Percentiles rank a stretch among this genome's conserved stretches.
Evolutionary conservation across 2,113 vertebrate genomes (phyloP).

Genomic region (Danio rerio): GRCz12tu NC_133180.1:47321501-47322000

Average conservation of each 20-base stretch:
- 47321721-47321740: too few species aligned
- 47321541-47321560: too few species aligned
- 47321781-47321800: neutral
- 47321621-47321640: too few species aligned
- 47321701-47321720: too few species aligned
- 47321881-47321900: constrained; percentile 15
- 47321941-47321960: neutral
- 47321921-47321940: neutral
- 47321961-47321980: neutral
- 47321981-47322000: neutral
- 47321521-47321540: too few species aligned
- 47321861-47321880: neutral
- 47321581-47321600: too few species aligned
- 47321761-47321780: neutral
- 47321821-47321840: neutral
- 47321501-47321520: too few species aligned
- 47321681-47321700: too few species aligned
- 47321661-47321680: too few species aligned
- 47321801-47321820: neutral
- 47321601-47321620: too few species aligned
- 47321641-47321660: too few species aligned
- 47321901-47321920: constrained; percentile 13
- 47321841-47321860: neutral
- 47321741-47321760: neutral
- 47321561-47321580: too few species aligned